Conservation (phyloP, 1,140 invertebrate genomes). For the Cotesia chilonis region DNA sequence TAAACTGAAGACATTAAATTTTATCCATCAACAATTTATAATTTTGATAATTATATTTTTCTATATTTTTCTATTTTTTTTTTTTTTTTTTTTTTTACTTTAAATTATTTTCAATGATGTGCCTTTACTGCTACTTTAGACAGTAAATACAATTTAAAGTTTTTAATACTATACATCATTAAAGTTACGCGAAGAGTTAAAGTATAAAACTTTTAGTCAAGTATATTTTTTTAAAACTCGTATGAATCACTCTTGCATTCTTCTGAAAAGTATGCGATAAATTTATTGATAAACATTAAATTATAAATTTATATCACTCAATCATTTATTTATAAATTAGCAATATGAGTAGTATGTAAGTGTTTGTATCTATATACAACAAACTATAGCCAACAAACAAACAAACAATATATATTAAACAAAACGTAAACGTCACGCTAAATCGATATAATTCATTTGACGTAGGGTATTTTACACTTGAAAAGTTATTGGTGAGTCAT, state of each 20-base stretch:
- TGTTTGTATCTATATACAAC: neutral
- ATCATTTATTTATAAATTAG: neutral
- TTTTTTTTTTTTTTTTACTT: too few relatives aligned
- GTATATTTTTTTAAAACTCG: too few relatives aligned
- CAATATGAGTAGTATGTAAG: neutral
- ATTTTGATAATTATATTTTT: too few relatives aligned
- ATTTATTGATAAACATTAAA: constrained; percentile 16
- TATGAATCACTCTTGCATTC: constrained; percentile 3
- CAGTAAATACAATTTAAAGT: too few relatives aligned
- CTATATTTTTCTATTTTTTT: too few relatives aligned
- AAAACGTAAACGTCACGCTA: neutral
- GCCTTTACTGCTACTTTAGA: too few relatives aligned
- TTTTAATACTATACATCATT: too few relatives aligned
- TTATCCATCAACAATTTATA: too few relatives aligned
- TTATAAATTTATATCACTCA: neutral
- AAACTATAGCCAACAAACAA: neutral
- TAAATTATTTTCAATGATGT: too few relatives aligned
- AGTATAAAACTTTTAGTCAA: too few relatives aligned
- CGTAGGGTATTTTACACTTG: neutral
- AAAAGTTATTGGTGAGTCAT: neutral
- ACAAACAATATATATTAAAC: constrained; percentile 3
- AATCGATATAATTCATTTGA: constrained; percentile 12
- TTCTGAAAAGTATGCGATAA: neutral
- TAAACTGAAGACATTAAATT: too few relatives aligned
- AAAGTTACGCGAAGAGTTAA: too few relatives aligned